phyloP scores from a whole-genome alignment of 1,140 invertebrate species.

The Drosophila triauraria region DNA sequence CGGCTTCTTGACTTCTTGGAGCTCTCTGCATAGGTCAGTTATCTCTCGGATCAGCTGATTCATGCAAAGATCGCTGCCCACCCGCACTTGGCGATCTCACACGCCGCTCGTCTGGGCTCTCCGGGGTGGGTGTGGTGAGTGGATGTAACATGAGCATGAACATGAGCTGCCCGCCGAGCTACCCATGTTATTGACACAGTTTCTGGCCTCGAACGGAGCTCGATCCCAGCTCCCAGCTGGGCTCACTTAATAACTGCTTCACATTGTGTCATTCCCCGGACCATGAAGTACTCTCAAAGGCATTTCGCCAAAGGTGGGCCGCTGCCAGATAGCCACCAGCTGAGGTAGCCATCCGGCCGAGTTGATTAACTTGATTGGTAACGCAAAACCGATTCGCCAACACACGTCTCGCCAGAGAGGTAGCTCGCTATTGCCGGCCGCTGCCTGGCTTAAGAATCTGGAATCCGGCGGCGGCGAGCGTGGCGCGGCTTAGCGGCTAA shows the following conservation, averaged over 20 bases:
- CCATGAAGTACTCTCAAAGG: constrained; percentile 70
- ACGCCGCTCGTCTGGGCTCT: constrained; percentile 20
- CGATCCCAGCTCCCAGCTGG: constrained; percentile 5
- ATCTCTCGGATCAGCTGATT: constrained; percentile 65
- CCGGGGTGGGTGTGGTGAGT: constrained; percentile 46
- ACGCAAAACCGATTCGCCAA: constrained; percentile 81
- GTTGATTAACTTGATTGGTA: constrained; percentile 84
- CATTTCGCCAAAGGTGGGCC: constrained; percentile 71
- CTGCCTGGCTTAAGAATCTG: constrained; percentile 57
- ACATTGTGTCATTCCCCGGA: constrained; percentile 60
- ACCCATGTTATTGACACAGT: constrained; percentile 75
- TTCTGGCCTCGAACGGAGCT: constrained; percentile 62
- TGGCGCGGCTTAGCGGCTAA: constrained; percentile 61
- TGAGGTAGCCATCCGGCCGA: constrained; percentile 71
- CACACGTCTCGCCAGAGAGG: constrained; percentile 49
- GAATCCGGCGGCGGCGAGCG: constrained; percentile 45
- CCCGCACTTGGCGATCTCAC: constrained; percentile 43
- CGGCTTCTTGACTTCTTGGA: constrained; percentile 58
- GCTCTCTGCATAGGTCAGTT: constrained; percentile 71
- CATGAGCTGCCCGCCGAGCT: constrained; percentile 49
- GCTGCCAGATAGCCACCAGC: constrained; percentile 42
- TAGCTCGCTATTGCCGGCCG: constrained; percentile 15
- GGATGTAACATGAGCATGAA: constrained; percentile 67
- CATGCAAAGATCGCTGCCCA: constrained; percentile 64
- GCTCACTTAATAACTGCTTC: constrained; percentile 26